Percentiles rank a stretch among this genome's conserved stretches.
These are phyloP conservation scores for Distichodus sexfasciatus DNA, from an alignment of 2,797 vertebrate species.

Conservation along the genomic window DNA sequence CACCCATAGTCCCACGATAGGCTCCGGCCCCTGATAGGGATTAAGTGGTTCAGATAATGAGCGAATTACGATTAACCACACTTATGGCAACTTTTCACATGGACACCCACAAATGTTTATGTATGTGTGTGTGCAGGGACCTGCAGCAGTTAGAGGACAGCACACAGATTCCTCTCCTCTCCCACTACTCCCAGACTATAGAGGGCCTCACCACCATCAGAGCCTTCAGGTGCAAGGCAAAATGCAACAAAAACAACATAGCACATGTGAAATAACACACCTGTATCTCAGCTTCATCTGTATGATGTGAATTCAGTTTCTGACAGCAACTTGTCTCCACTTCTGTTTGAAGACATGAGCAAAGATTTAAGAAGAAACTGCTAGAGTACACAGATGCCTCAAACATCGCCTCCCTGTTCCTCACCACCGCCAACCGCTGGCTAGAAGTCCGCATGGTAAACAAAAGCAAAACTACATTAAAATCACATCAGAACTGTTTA, in stretches of 20 bases:
- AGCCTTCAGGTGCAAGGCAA: slow-evolving; percentile 86
- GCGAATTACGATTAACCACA: too few relatives aligned
- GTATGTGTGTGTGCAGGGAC: slow-evolving; percentile 72
- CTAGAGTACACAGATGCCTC: slow-evolving; percentile 94
- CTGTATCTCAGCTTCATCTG: too few relatives aligned
- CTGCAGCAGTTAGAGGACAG: slow-evolving; percentile 96
- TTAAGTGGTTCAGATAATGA: too few relatives aligned
- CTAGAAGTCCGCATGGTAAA: slow-evolving; percentile 98
- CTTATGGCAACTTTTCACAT: too few relatives aligned
- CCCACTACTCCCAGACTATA: slow-evolving; percentile 94
- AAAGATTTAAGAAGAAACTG: slow-evolving; percentile 89
- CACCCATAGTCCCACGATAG: too few relatives aligned
- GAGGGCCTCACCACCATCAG: slow-evolving; percentile 96
- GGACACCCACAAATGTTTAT: too few relatives aligned
- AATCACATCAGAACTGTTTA: neutral
- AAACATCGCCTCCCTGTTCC: slow-evolving; percentile 97
- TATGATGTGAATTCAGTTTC: too few relatives aligned
- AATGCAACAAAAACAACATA: too few relatives aligned
- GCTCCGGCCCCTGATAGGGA: too few relatives aligned
- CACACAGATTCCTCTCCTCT: slow-evolving; percentile 92
- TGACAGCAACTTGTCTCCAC: neutral
- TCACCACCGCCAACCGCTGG: slow-evolving; percentile 97
- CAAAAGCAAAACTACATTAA: neutral
- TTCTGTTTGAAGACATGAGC: slow-evolving; percentile 80
- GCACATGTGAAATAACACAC: too few relatives aligned